A percentile compares a stretch with the other conserved stretches of the same genome.
phyloP scores from a whole-genome alignment of 1,140 invertebrate genomes.

The Macrostomum lignano region DNA sequence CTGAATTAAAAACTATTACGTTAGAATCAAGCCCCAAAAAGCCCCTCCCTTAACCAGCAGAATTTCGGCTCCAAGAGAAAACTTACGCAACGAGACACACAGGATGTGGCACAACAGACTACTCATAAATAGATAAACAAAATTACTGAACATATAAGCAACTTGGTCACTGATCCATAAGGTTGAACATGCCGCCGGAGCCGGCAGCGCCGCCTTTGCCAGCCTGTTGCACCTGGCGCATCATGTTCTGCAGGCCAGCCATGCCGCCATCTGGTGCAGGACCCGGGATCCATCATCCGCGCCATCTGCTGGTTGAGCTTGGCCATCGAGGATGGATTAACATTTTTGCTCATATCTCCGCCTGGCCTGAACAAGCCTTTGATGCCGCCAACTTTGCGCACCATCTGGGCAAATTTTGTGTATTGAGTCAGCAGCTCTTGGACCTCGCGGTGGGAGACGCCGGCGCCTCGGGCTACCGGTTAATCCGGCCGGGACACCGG shows the following conservation, averaged over 20 bases:
- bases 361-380: slow-evolving; percentile 83
- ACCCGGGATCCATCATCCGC: slow-evolving; percentile 98
- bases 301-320: slow-evolving; percentile 98
- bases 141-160: too few species aligned
- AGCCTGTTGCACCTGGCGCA: slow-evolving; percentile 55
- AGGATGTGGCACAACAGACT: too few species aligned
- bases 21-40: too few species aligned
- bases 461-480: slow-evolving; percentile 70
- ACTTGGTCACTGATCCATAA: too few species aligned
- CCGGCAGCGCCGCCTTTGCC: neutral
- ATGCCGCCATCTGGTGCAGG: slow-evolving; percentile 77
- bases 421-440: slow-evolving; percentile 90
- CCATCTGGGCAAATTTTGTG: slow-evolving; percentile 85
- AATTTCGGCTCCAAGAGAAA: too few species aligned
- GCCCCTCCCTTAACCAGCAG: too few species aligned
- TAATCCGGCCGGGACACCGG: slow-evolving; percentile 53
- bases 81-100: too few species aligned
- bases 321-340: slow-evolving; percentile 88
- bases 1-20: too few species aligned
- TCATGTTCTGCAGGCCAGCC: slow-evolving; percentile 80
- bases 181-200: neutral
- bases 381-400: slow-evolving; percentile 99
- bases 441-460: slow-evolving; percentile 75
- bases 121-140: too few species aligned
- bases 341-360: slow-evolving; percentile 95